Evolutionary conservation across 2,888 invertebrate genomes (phyloP).

Genomic region (Eudasyphora cyanicolor): DNA sequence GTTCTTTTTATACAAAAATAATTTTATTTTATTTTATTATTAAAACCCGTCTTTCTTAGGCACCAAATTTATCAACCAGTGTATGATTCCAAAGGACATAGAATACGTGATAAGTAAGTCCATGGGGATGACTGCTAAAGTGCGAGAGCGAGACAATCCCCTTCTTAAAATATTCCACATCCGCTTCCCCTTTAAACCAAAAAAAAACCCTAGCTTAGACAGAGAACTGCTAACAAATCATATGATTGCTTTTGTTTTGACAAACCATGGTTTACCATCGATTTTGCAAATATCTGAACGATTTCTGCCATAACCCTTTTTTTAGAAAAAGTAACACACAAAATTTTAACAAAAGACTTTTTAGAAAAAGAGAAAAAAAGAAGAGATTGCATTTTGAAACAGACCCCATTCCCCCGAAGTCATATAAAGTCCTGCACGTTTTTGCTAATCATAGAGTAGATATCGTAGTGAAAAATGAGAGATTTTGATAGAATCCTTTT

Average conservation of each 20-base stretch:
- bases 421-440: neutral
- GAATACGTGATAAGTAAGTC: slow-evolving; percentile 79
- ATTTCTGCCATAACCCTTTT: neutral
- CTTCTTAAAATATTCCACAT: slow-evolving; percentile 8
- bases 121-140: slow-evolving; percentile 62
- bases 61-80: slow-evolving; percentile 79
- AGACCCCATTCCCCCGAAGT: neutral
- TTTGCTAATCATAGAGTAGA: neutral
- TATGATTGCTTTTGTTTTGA: slow-evolving; percentile 57
- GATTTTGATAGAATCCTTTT: neutral
- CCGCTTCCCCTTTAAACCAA: neutral
- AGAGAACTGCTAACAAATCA: slow-evolving; percentile 42
- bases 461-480: neutral
- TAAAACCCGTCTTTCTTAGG: slow-evolving; percentile 70
- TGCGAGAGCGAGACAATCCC: slow-evolving; percentile 14
- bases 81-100: slow-evolving; percentile 80
- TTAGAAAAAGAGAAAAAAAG: neutral
- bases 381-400: neutral
- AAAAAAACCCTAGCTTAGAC: slow-evolving; percentile 59
- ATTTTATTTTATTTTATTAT: slow-evolving; percentile 63
- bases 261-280: neutral
- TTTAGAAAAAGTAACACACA: slow-evolving; percentile 56
- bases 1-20: slow-evolving; percentile 44
- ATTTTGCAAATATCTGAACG: neutral
- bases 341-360: slow-evolving; percentile 58